Base-by-base conservation (phyloP, 2,888 invertebrate species). In the Maniola hyperantus region DNA sequence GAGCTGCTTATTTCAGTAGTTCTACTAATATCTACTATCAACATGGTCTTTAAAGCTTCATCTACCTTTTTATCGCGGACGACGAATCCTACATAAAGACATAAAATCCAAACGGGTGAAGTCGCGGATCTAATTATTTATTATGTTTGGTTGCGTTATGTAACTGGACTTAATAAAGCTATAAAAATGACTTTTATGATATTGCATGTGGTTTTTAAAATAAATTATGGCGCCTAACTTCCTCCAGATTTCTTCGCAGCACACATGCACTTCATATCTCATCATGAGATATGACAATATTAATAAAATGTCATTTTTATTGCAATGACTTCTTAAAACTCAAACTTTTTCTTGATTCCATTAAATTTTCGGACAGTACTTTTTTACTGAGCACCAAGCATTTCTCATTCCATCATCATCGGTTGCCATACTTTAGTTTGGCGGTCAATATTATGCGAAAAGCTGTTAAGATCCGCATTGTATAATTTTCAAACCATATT, bases 141-240 rank as follows among this genome's bases (percentile, higher is more conserved):
- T 54, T 11, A 13, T 34, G 13, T 53, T 53, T 33, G 8, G 5
- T 36, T n/a, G 8, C 54, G n/a, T 15, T 55, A 55, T 55, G 36
- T 55, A 11, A 55, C 15, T 6, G 15, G 15, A 39, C 39, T 36
- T 39, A 36, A 39, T 18, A 55, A 39, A 18, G 55, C 10, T 55
- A 39, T 39, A 36, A 39, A 55, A 39, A 39, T 55, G 39, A 39
- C 15, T 39, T 39, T 55, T 39, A 55, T 39, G 55, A 55, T 39
- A 54, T 15, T 4, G 1, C 36, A 54, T 18, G 36, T 15, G 15
- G 36, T 36, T 33, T 34, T 15, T 10, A 54, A 36, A 8, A 34
- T 36, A 36, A n/a, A 33, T 55, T 39, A 11, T n/a, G n/a, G 34
- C 6, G 15, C n/a, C 7, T 33, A n/a, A 34, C 13, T 34, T 13